These are phyloP conservation scores for Eurypyga helias DNA, from an alignment of 2,113 vertebrate genomes.

Conservation along the genomic window DNA sequence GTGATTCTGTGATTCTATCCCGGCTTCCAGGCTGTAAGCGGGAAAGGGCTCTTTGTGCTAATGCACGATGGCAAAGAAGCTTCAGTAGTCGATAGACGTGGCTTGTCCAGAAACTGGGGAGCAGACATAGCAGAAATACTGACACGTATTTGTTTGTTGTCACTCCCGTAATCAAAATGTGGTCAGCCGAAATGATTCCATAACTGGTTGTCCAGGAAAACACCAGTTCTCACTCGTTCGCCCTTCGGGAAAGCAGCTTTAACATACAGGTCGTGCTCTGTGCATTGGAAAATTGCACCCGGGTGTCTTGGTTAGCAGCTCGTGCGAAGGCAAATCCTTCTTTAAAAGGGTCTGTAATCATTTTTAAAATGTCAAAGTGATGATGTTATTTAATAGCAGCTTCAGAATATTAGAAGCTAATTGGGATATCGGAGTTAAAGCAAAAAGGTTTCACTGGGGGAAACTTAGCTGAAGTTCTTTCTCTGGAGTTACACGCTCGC, in stretches of 20 bases:
- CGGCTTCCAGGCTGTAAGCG: neutral
- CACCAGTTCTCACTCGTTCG: neutral
- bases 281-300: neutral
- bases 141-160: neutral
- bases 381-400: neutral
- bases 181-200: neutral
- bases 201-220: neutral
- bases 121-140: neutral
- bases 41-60: neutral
- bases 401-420: neutral
- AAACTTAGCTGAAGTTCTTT: too few relatives aligned
- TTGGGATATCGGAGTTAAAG: neutral
- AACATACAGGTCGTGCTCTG: neutral
- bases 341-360: neutral
- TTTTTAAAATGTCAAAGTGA: neutral
- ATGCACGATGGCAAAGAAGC: neutral
- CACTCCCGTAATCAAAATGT: neutral
- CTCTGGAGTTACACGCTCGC: neutral
- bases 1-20: too few relatives aligned
- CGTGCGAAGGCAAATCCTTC: neutral
- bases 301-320: neutral
- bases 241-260: neutral
- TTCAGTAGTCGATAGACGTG: rapidly evolving
- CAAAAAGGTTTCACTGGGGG: too few relatives aligned
- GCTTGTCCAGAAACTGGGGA: neutral